Conservation (phyloP, 2,888 invertebrate genomes). For the Exephanes ischioxanthus region DNA sequence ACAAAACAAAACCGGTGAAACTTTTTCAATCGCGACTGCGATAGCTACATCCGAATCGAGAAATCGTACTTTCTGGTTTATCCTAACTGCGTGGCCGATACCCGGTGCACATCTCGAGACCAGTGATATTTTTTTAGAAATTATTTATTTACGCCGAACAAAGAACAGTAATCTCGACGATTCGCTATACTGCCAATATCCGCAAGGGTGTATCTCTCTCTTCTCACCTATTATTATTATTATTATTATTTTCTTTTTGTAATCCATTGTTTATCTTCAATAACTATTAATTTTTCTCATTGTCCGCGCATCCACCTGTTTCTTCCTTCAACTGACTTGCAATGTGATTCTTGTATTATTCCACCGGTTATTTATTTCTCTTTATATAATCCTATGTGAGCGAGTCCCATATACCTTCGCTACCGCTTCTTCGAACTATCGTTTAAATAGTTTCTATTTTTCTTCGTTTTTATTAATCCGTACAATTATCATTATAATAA, state of each 20-base stretch:
- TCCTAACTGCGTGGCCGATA: conserved; percentile 71
- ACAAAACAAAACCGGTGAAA: background rate
- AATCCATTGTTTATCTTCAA: conserved; percentile 40
- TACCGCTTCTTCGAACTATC: conserved; percentile 65
- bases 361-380: conserved; percentile 72
- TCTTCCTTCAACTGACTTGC: conserved; percentile 66
- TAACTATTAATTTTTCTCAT: conserved; percentile 51
- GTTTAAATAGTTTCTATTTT: conserved; percentile 70
- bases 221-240: conserved; percentile 70
- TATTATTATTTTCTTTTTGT: conserved; percentile 50
- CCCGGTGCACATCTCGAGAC: conserved; percentile 78
- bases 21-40: background rate
- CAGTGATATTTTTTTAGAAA: conserved; percentile 84
- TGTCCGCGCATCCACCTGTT: conserved; percentile 44
- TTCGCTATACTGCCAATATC: conserved; percentile 82
- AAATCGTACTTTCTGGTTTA: conserved; percentile 50
- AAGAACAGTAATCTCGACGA: conserved; percentile 79
- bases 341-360: conserved; percentile 73
- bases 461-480: conserved; percentile 73
- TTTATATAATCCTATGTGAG: conserved; percentile 60
- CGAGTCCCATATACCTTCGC: conserved; percentile 67
- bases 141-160: conserved; percentile 82
- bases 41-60: conserved; percentile 7
- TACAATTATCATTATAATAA: conserved; percentile 77
- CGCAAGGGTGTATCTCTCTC: conserved; percentile 74